Percentiles rank a stretch among this genome's conserved stretches.
These are phyloP conservation scores for Megaustenia siamemsis DNA, from an alignment of 2,888 invertebrate species.

Conservation along the genomic window DNA sequence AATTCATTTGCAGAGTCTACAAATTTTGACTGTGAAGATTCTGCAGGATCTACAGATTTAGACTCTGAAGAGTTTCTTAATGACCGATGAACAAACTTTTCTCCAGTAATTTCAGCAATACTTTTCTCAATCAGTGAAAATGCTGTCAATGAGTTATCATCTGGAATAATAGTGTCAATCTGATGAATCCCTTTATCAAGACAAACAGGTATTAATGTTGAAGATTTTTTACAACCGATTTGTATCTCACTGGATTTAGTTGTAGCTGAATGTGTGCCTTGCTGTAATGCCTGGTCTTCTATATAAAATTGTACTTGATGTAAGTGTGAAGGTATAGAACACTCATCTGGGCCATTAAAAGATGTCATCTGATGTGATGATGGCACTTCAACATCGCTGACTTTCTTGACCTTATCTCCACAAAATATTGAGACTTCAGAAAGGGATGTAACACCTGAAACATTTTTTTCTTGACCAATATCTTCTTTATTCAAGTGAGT, in stretches of 20 bases:
- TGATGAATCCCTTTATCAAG: not conserved
- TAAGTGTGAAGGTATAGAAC: not conserved
- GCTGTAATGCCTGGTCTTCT: not conserved
- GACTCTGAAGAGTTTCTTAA: not conserved
- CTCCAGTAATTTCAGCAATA: slow-evolving; percentile 33
- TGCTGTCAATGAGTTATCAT: slow-evolving; percentile 39
- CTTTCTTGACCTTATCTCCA: not conserved
- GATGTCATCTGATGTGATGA: not conserved
- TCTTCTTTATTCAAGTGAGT: not conserved
- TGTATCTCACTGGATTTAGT: not conserved
- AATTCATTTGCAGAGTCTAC: not conserved
- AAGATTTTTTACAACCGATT: not conserved
- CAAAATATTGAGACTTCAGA: not conserved
- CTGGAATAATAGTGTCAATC: not conserved
- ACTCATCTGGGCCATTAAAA: not conserved
- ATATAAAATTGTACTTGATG: not conserved
- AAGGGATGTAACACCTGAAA: not conserved
- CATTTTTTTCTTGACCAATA: not conserved
- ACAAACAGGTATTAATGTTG: no score
- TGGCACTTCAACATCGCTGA: not conserved
- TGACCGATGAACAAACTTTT: slow-evolving; percentile 27
- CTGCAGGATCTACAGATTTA: not conserved
- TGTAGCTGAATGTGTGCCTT: no score
- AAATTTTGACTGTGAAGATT: not conserved
- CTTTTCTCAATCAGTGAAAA: slow-evolving; percentile 37